These are phyloP conservation scores for Melanotus villosus DNA, from an alignment of 2,888 invertebrate genomes.

Conservation along the genomic window DNA sequence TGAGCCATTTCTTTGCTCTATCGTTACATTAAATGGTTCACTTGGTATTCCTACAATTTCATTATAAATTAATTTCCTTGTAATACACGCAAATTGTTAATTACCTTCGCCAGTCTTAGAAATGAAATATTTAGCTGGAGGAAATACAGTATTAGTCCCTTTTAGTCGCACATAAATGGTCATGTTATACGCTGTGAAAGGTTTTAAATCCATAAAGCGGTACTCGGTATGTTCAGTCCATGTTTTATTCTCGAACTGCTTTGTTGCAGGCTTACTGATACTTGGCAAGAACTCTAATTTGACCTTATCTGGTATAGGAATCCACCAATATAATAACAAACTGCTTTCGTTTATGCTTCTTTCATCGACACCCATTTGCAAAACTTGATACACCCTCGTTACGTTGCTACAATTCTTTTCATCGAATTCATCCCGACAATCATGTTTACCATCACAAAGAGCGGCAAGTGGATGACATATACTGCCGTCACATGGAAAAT, in stretches of 20 bases:
- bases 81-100: no score
- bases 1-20: constrained; percentile 75
- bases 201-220: constrained; percentile 76
- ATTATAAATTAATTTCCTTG: no score
- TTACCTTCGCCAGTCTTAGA: constrained; percentile 78
- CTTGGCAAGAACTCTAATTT: constrained; percentile 79
- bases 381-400: constrained; percentile 66
- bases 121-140: constrained; percentile 76
- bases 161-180: constrained; percentile 81
- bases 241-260: constrained; percentile 74
- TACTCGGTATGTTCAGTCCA: constrained; percentile 77
- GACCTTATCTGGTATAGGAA: constrained; percentile 66
- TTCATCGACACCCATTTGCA: constrained; percentile 77
- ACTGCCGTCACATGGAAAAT: constrained; percentile 74
- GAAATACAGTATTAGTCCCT: constrained; percentile 71
- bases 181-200: constrained; percentile 84
- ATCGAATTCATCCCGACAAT: constrained; percentile 84
- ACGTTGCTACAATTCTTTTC: constrained; percentile 75
- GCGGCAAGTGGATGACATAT: constrained; percentile 74
- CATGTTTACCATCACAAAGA: constrained; percentile 78
- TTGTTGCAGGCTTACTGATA: constrained; percentile 70
- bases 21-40: constrained; percentile 77
- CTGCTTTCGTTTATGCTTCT: constrained; percentile 75
- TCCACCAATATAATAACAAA: constrained; percentile 77
- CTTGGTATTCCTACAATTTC: constrained; percentile 72